Percentiles rank a stretch among this genome's conserved stretches.
These are phyloP conservation scores for Coracopsis vasa DNA, from an alignment of 2,113 vertebrate species.

Conservation along the genomic window DNA sequence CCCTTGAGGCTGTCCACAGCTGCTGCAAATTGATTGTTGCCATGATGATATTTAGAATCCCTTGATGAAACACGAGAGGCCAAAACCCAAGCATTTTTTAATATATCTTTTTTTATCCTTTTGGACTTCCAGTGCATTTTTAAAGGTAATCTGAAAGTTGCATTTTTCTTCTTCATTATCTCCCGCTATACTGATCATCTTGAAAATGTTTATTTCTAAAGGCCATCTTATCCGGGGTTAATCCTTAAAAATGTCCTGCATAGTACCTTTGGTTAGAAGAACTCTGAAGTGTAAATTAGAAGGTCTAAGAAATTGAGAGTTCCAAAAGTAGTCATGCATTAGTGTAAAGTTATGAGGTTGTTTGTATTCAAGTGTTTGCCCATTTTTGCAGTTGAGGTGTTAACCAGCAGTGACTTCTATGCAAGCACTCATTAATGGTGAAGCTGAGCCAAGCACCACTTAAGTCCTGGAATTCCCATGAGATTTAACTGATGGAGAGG, in stretches of 20 bases:
- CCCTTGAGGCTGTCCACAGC: conserved; percentile 57
- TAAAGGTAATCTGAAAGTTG: background rate
- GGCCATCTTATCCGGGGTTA: background rate
- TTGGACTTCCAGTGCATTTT: background rate
- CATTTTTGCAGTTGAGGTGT: background rate
- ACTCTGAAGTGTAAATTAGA: background rate
- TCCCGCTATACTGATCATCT: background rate
- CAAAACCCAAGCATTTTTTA: background rate
- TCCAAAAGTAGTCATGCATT: background rate
- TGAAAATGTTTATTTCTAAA: background rate
- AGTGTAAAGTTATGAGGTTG: too few species aligned
- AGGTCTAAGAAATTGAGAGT: background rate
- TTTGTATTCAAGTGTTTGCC: background rate
- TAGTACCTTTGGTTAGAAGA: background rate
- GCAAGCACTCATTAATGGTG: background rate
- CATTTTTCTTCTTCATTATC: background rate
- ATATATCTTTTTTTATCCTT: background rate
- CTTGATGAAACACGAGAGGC: conserved; percentile 30
- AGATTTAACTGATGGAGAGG: background rate
- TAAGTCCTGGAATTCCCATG: fast-evolving
- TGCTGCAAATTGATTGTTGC: conserved; percentile 59
- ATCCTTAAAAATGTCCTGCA: background rate
- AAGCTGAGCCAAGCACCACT: background rate
- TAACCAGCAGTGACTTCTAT: background rate
- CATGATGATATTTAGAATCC: conserved; percentile 37